Conservation (phyloP, 2,888 invertebrate genomes). For the Iselma pallidipennis region DNA sequence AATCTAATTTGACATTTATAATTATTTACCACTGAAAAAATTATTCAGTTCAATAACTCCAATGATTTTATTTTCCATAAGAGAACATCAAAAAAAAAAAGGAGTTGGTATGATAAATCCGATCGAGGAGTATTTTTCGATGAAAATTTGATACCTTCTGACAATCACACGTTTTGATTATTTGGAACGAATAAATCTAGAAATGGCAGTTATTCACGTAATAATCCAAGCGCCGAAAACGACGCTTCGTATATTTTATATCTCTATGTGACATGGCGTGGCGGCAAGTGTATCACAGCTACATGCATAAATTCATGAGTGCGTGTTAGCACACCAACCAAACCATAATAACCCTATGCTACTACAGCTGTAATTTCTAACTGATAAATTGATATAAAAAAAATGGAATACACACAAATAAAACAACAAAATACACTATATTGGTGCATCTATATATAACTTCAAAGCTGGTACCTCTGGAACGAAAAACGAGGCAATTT, state of each 20-base stretch:
- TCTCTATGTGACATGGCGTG: slow-evolving; percentile 16
- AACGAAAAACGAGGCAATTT: too few relatives aligned
- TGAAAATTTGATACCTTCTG: not conserved
- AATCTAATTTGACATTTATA: not conserved
- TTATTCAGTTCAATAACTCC: not conserved
- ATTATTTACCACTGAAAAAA: not conserved
- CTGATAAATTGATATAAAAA: slow-evolving; percentile 11
- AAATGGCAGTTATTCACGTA: slow-evolving; percentile 4
- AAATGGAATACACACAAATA: too few relatives aligned
- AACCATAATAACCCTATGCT: slow-evolving; percentile 13
- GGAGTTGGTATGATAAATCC: too few relatives aligned
- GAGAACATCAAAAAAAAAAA: too few relatives aligned
- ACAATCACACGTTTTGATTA: not conserved
- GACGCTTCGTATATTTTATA: slow-evolving; percentile 7
- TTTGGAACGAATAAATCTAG: not conserved
- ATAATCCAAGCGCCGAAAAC: slow-evolving; percentile 15
- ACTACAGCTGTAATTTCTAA: not conserved
- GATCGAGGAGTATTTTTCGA: too few relatives aligned
- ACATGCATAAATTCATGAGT: slow-evolving; percentile 46
- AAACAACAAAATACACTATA: slow-evolving; percentile 6
- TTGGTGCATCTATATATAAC: not conserved
- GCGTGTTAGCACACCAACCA: slow-evolving; percentile 33
- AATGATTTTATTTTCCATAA: too few relatives aligned
- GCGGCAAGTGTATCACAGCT: slow-evolving; percentile 33
- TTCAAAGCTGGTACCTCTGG: not conserved